Evolutionary conservation across 2,797 vertebrate species (phyloP).

Genomic region (Liparis tanakae): DNA sequence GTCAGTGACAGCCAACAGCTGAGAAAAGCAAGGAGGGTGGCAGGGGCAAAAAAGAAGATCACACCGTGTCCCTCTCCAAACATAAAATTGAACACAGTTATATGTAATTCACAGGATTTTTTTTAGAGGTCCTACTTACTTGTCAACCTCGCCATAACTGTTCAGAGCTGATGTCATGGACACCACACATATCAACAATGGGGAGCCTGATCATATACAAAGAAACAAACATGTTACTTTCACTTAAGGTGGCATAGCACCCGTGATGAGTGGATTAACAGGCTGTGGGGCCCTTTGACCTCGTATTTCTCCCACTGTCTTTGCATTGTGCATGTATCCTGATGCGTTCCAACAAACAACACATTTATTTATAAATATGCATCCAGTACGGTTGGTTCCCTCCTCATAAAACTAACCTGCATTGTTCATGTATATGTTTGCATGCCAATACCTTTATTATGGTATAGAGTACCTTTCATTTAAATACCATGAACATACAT

Average conservation of each 20-base stretch:
- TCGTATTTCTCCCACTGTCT: background rate
- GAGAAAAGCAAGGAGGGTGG: constrained; percentile 53
- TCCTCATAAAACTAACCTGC: background rate
- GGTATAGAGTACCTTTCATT: background rate
- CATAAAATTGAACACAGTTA: constrained; percentile 13
- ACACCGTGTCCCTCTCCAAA: background rate
- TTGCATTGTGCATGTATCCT: background rate
- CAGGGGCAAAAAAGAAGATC: constrained; percentile 6
- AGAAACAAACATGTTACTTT: constrained; percentile 38
- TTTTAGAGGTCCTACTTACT: constrained; percentile 82
- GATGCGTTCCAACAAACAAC: background rate
- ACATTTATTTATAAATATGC: background rate
- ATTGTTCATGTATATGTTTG: background rate
- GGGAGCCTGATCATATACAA: constrained; percentile 83
- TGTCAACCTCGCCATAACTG: constrained; percentile 90
- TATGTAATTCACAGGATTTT: background rate
- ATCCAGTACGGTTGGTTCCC: background rate
- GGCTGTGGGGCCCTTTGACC: background rate
- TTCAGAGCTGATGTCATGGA: constrained; percentile 86
- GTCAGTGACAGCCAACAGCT: constrained; percentile 96
- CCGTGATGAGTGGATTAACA: background rate
- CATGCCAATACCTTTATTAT: background rate
- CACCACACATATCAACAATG: constrained; percentile 89
- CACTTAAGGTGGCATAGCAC: constrained; percentile 10
- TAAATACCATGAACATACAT: background rate